Base-by-base conservation (phyloP, 2,797 vertebrate genomes). In the Sciaenops ocellatus region DNA sequence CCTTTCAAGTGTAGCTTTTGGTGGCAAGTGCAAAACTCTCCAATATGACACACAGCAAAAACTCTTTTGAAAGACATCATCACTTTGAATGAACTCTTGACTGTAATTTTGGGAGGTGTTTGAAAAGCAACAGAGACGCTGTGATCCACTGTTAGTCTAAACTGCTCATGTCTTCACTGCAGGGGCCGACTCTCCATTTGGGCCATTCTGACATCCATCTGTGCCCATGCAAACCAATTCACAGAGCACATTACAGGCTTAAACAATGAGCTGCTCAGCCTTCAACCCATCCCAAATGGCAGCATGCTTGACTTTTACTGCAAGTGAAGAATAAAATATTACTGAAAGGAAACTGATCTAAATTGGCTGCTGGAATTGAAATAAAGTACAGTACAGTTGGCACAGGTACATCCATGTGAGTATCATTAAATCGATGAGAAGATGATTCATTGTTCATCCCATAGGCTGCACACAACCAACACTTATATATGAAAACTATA, bases 161-260 rank as follows among this genome's bases (percentile, higher is more conserved):
- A 61, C 42, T 70, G 42, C 68, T 56, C 60, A 47, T 46, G 51
- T 78, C 46, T 52, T 79, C 78, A 55, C 77, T 47, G 44, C 59
- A 44, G 82, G 70, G 41, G 60, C 60, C 1, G 18, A 15, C 59
- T 59, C 73, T 72, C 51, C 59, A 66, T 87, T 82, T 63, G 65
- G 61, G 52, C 52, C 46, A 26, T 69, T 64, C 54, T 64, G 72
- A 73, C 71, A 84, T 79, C 81, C 72, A 79, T 84, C 73, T 85
- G 79, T 61, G 56, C 67, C 30, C 44, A 48, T 50, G 34, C 52
- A 48, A 78, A 34, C 3, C 26, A 73, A 74, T 85, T 87, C 73
- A 69, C 60, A 55, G 59, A 83, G 74, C n/a, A 59, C 75, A 83
- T 72, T 72, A 84, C 44, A 46, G 47, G 64, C 50, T 73, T 48